Evolutionary conservation across 2,113 vertebrate genomes (phyloP), one percentile per base, ranked within the genome.

Genomic region (Octodon degus): DNA sequence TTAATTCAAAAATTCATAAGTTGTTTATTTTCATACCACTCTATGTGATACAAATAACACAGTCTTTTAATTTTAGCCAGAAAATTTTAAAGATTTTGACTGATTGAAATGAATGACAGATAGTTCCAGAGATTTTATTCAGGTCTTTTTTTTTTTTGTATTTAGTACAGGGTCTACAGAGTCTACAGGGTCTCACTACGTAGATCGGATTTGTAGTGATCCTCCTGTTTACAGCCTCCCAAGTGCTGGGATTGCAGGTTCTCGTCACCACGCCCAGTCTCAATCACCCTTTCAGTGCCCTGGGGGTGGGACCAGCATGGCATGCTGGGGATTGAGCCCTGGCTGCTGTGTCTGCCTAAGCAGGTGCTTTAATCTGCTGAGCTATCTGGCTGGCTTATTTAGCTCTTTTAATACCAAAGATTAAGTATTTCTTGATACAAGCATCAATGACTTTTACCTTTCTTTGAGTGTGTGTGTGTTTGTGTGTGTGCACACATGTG

Each of bases 1-100:
- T 91, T 24, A 63, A 22, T 86, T 95, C 32, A 80, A 76, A 63
- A 60, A 84, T 86, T 62, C 8, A 83, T 77, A 74, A n/a, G 27
- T 86, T 77, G 67, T 76, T 80, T n/a, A 70, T 80, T 84, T 91
- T 63, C 43, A 50, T 24, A 96, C 43, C 87, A 63, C 93, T 94
- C 93, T 94, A 19, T 81, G 50, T 72, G 24, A 85, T 43, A 5
- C 76, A 82, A 14, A 60, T 77, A 79, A 93, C 34, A 47, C 12
- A 94, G 53, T 37, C 37, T 91, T 82, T 85, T 50, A 81, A 67
- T 86, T 86, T 91, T 72, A 93, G 13, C 50, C 86, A 47, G 32
- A 97, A 91, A 72, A 91, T n/a, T 72, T 58, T 43, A 76, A 74
- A 77, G 34, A 85, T 62, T 90, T 37, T 20, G 30, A 92, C 47